Percentiles rank a stretch among this genome's conserved stretches.
Conservation (phyloP, 64 coral and sea anemone species). For the Platygyra sinensis region DNA sequence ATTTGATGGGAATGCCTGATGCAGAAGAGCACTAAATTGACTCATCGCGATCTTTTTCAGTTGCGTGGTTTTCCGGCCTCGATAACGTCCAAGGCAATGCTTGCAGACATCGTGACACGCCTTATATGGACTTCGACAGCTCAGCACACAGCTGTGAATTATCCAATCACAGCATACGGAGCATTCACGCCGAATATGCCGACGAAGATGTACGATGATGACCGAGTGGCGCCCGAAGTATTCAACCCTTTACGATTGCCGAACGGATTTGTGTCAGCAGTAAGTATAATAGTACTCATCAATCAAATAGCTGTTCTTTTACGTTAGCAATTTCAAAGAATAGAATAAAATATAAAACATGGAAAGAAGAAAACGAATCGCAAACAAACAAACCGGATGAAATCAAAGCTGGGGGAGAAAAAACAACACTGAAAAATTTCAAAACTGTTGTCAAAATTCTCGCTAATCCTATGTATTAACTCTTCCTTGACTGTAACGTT, state of each 20-base stretch:
- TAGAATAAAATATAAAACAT: background rate
- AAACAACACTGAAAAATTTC: too few relatives aligned
- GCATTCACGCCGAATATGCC: conserved; percentile 88
- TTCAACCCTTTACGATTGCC: conserved; percentile 72
- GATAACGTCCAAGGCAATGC: conserved; percentile 12
- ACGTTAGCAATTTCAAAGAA: background rate
- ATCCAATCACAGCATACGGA: conserved; percentile 82
- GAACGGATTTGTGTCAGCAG: conserved; percentile 67
- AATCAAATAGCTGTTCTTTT: background rate
- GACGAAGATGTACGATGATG: conserved; percentile 85
- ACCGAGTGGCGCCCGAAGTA: conserved; percentile 44
- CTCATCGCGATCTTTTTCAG: background rate
- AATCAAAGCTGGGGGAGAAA: too few relatives aligned
- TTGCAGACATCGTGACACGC: conserved; percentile 56
- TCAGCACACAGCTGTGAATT: conserved; percentile 85
- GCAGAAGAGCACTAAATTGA: background rate
- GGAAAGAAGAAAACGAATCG: too few relatives aligned
- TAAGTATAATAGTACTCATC: conserved; percentile 48
- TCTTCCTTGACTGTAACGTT: too few relatives aligned
- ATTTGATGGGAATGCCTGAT: too few relatives aligned
- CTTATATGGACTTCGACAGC: conserved; percentile 79
- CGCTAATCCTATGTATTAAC: too few relatives aligned
- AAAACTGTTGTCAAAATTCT: too few relatives aligned
- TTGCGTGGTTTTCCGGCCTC: conserved; percentile 72
- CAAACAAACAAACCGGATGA: too few relatives aligned